Base-by-base conservation (phyloP, 2,888 invertebrate species). In the Branchipolynoe longqiensis region DNA sequence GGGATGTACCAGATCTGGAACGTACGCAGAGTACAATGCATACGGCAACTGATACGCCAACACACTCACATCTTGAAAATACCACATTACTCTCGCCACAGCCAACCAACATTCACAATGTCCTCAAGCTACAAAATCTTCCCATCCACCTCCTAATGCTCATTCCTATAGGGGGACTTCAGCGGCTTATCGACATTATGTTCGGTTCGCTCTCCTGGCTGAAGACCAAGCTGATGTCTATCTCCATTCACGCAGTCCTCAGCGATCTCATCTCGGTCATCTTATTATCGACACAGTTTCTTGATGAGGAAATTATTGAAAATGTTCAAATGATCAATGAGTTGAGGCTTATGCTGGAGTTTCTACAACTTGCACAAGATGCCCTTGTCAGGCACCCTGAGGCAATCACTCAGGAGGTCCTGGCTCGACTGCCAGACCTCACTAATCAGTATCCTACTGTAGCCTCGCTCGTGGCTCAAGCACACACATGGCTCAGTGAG, bases 131-230 rank as follows among this genome's bases (percentile, higher is more conserved):
- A 4, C 48, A 83, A 36, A 85, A 54, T 38, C 82, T 88, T 0
- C 86, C 85, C 0, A 6, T 74, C 4, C 86, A 86, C 33, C 48
- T 88, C 74, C 64, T 59, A 25, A 69, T 88, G 6, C 28, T 88
- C 73, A 18, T 87, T 0, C 88, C 88, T 0, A 56, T 88, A 28
- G 82, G 88, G 56, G 88, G 88, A 12, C 25, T 87, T 12, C 74
- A 31, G 6, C 41, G 83, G 6, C n/a, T 85, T 58, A 88, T 83
- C 40, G 40, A 86, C n/a, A 31, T 38, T 12, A 54, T 88, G 38
- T 73, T 88, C 12, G 87, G 88, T 84, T 84, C 88, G 69, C 82
- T 82, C 25, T 33, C 82, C 22, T 88, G 88, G 88, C 58, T 88
- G 73, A 54, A 25, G 38, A 82, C 87, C 2, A 88, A 88, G 58